These are phyloP conservation scores for Taenaris catops DNA, from an alignment of 2,888 invertebrate species.

Conservation along the genomic window DNA sequence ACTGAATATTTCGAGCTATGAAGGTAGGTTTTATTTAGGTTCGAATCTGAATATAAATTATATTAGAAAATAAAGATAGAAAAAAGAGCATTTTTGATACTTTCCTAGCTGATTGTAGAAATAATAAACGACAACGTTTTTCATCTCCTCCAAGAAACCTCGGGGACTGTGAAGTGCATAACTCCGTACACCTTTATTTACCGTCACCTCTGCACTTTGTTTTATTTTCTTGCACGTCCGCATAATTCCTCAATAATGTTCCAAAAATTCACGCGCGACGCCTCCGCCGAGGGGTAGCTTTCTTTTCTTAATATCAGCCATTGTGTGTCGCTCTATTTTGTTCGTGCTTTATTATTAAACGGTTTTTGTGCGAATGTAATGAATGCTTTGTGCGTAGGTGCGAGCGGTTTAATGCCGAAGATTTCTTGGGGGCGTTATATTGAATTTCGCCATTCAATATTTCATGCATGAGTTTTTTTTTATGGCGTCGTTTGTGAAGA, in stretches of 20 bases:
- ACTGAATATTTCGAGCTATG: no score
- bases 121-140: constrained; percentile 43
- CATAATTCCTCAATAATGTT: constrained; percentile 68
- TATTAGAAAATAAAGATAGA: no score
- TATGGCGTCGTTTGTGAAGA: not conserved
- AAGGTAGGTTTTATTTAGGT: no score
- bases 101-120: no score
- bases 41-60: no score
- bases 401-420: constrained; percentile 50
- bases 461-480: constrained; percentile 15
- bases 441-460: constrained; percentile 25
- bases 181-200: constrained; percentile 49
- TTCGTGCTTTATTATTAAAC: constrained; percentile 52
- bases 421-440: constrained; percentile 36
- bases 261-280: constrained; percentile 52
- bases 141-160: constrained; percentile 36
- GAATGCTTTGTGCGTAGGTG: constrained; percentile 73
- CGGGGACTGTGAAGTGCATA: constrained; percentile 46
- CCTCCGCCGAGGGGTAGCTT: constrained; percentile 54
- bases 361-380: constrained; percentile 68
- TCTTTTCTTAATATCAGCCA: constrained; percentile 70
- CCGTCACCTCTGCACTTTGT: constrained; percentile 64
- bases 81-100: no score
- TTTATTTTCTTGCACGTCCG: constrained; percentile 66
- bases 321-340: constrained; percentile 65